Base-by-base conservation (phyloP, 2,888 invertebrate genomes). In the Opisthograptis luteolata region DNA sequence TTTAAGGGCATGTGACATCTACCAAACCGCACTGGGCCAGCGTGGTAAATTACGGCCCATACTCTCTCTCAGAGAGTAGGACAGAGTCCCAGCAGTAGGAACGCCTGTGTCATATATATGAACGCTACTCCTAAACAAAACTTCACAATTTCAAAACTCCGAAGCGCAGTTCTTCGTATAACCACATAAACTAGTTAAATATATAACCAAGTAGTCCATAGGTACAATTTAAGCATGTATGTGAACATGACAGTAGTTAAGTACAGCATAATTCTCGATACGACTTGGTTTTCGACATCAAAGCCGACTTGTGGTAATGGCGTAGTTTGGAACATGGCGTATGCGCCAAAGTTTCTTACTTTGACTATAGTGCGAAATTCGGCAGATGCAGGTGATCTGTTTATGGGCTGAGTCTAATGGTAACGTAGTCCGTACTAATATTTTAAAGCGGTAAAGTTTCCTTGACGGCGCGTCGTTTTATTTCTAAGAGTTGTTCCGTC, bases 291-390 rank as follows among this genome's bases (percentile, higher is more conserved):
- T 30, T 22, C 13, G 32, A 41, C 47, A 52, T 55, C 55, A 55
- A 55, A 55, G 55, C 46, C 9, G 20, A n/a, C 30, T 25, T 42
- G 43, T 20, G 31, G 31, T 15, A n/a, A n/a, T n/a, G 32, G 42
- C 9, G 13, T 44, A 44, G 51, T 44, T 51, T 43, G 6, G 25
- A 47, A 30, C 32, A 22, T 27, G 40, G 32, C 27, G 30, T 30
- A 17, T 22, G 25, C 15, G 32, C n/a, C 19, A 30, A 50, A 54
- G 31, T 51, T 55, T 47, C 34, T 9, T 34, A 44, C 43, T 55
- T 35, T 52, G 47, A 52, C 48, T 41, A 35, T 37, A 51, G 37
- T 22, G 17, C n/a, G 20, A 31, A 36, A 32, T 39, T 22, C 8
- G 25, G 14, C 10, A 10, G 20, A 6, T 14, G 28, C 12, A 15